These are phyloP conservation scores for Hyposoter dolosus DNA, from an alignment of 2,888 invertebrate species.

Conservation along the genomic window DNA sequence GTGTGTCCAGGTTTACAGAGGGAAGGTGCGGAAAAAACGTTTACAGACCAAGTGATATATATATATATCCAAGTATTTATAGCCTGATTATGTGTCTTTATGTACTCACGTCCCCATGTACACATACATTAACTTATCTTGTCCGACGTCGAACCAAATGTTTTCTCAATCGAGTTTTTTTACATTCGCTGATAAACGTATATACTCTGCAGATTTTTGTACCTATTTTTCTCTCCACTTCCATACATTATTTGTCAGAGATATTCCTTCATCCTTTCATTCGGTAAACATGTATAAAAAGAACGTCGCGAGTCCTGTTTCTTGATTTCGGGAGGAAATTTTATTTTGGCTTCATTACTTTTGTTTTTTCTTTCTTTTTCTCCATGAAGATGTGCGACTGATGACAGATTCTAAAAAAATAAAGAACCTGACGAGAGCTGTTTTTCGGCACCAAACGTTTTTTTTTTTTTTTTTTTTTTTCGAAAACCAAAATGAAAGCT, in stretches of 20 bases:
- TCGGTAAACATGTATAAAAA: not conserved
- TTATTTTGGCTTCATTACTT: not conserved
- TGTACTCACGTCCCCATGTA: not conserved
- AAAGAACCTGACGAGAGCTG: no score
- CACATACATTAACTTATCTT: not conserved
- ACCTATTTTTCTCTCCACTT: not conserved
- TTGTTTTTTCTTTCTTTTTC: not conserved
- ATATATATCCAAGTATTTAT: not conserved
- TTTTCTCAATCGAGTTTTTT: not conserved
- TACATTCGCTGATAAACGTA: not conserved
- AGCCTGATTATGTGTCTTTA: conserved; percentile 11
- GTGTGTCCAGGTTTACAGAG: no score
- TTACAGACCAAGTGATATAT: no score
- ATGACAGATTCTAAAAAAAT: no score
- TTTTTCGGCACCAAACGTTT: no score
- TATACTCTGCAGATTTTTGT: not conserved
- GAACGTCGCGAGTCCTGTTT: not conserved
- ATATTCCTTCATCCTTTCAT: not conserved
- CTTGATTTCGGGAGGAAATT: not conserved
- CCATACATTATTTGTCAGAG: not conserved
- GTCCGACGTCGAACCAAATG: not conserved
- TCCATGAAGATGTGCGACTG: no score
- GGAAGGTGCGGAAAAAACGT: no score
- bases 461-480: no score
- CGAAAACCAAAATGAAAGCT: no score